phyloP scores from a whole-genome alignment of 1,140 invertebrate species.

The Cryptotermes secundus region DNA sequence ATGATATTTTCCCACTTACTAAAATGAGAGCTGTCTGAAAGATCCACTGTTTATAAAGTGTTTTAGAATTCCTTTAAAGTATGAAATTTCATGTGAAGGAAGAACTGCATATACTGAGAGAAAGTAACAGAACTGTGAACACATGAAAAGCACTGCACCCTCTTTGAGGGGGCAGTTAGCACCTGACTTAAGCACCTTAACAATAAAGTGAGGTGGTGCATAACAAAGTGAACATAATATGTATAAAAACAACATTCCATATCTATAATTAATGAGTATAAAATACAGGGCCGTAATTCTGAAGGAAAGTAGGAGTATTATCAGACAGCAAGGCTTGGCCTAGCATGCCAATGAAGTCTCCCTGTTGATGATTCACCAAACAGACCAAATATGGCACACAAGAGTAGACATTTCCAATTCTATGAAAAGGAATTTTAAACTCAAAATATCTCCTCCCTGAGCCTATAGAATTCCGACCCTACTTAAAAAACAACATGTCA shows the following conservation, averaged over 20 bases:
- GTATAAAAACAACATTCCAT: constrained; percentile 20
- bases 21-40: background rate
- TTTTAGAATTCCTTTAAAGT: constrained; percentile 11
- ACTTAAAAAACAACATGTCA: background rate
- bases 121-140: constrained; percentile 2
- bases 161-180: background rate
- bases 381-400: background rate
- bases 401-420: background rate
- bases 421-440: background rate
- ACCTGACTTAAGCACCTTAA: background rate
- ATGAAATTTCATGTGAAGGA: background rate
- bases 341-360: background rate
- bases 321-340: background rate
- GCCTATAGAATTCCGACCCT: background rate
- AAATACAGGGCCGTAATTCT: background rate
- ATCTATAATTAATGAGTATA: constrained; percentile 7
- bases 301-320: background rate
- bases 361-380: background rate
- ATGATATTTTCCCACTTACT: background rate
- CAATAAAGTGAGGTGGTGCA: background rate
- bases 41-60: background rate
- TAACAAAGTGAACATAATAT: constrained; percentile 9
- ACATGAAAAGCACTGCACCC: constrained; percentile 11
- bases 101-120: background rate
- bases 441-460: background rate